phyloP scores from a whole-genome alignment of 2,888 invertebrate genomes.

The Branchellion lobata region DNA sequence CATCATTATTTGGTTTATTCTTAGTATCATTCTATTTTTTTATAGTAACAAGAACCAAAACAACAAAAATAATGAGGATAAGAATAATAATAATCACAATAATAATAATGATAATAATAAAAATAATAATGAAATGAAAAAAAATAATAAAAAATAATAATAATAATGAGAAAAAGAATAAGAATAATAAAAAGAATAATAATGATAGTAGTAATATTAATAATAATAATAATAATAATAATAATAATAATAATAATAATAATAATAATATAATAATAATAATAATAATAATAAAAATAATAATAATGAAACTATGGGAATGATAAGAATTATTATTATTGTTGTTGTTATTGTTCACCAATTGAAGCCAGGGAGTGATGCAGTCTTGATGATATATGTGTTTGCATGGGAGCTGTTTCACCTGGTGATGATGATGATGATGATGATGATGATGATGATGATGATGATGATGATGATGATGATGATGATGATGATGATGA shows the following conservation, averaged over 20 bases:
- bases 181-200: no score
- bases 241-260: constrained; percentile 68
- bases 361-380: constrained; percentile 90
- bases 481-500: no score
- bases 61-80: not conserved
- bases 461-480: no score
- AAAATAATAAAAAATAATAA: not conserved
- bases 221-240: constrained; percentile 72
- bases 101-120: not conserved
- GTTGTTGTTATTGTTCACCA: constrained; percentile 65
- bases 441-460: not conserved
- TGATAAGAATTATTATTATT: no score
- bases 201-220: no score
- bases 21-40: not conserved
- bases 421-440: not conserved
- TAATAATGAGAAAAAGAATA: not conserved
- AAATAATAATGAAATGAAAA: not conserved
- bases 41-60: not conserved
- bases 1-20: not conserved
- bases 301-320: not conserved
- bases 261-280: constrained; percentile 8
- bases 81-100: no score
- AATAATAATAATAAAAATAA: not conserved
- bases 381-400: constrained; percentile 90
- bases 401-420: constrained; percentile 77